Evolutionary conservation across 1,140 invertebrate genomes (phyloP), one percentile per base, ranked within the genome.

Genomic region (Vanessa tameamea): DNA sequence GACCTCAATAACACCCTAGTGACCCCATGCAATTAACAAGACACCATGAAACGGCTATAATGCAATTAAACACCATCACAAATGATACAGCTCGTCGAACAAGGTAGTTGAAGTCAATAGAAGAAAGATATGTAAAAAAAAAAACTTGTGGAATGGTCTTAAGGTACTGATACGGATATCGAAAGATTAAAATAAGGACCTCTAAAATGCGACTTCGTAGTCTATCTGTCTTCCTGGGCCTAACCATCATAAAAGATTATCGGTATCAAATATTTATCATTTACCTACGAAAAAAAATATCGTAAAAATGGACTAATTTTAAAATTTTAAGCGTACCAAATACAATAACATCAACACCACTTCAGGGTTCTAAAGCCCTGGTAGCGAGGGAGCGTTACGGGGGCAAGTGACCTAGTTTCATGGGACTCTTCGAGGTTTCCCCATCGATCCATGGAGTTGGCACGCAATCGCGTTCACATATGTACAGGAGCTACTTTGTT

Each of bases 371-470:
- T 87, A 76, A 72, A 77, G 73, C 80, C 86, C 84, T 89, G 80
- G 84, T 85, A 86, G 71, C 78, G 76, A 82, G 82, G 81, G 85
- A 71, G 79, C 78, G 74, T 55, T 75, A 83, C 81, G 85, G 86
- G 84, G 86, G 81, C 81, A 73, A 76, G 78, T 88, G 86, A 88
- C 86, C 86, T 85, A 88, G 70, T 86, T 87, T 87, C 77, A 81
- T 82, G 83, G 85, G 81, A 78, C 82, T 83, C 75, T 79, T 78
- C 69, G 76, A 74, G 80, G 81, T 74, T 75, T 71, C 80, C 85
- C 84, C 85, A 89, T 89, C 87, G 87, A 89, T 89, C 87, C 86
- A 86, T 82, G 82, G 82, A 80, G 78, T 69, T 53, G 66, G 70
- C 78, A 74, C 76, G 72, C 77, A 79, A 82, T 75, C 48, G 67